A percentile compares a stretch with the other conserved stretches of the same genome.
Conservation (phyloP, 35 echinoderm and acorn worm species). For the Nesometra sesokonis region DNA sequence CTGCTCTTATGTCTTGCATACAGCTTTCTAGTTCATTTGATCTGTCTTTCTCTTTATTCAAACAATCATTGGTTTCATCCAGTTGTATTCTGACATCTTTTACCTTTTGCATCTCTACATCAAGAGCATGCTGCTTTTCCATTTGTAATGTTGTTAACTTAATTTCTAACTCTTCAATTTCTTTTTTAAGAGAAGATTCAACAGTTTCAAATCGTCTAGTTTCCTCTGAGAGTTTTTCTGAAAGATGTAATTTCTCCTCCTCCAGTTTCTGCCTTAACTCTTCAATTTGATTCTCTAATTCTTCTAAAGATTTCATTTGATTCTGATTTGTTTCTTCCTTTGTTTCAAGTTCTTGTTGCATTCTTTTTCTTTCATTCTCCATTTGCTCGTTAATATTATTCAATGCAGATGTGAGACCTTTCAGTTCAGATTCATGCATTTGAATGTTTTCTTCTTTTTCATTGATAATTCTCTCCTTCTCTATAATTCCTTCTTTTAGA, state of each 20-base stretch:
- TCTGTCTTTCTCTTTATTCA: neutral
- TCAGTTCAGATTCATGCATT: neutral
- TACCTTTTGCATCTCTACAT: neutral
- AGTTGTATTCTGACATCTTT: neutral
- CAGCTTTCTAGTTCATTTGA: neutral
- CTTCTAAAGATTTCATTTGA: slow-evolving; percentile 1
- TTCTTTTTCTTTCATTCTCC: slow-evolving; percentile 32
- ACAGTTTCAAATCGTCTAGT: neutral
- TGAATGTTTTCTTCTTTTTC: slow-evolving; percentile 3
- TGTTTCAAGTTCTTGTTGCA: slow-evolving; percentile 30
- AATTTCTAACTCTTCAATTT: no score
- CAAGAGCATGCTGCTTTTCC: neutral
- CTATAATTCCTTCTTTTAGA: slow-evolving; percentile 3
- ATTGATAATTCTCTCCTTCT: slow-evolving; percentile 28
- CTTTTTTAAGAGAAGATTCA: no score
- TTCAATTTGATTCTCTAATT: slow-evolving; percentile 11
- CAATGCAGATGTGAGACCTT: neutral
- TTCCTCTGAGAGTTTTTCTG: neutral
- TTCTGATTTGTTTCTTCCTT: slow-evolving; percentile 8
- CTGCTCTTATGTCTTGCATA: neutral
- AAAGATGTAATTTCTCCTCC: neutral
- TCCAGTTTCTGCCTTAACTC: neutral
- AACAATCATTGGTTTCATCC: neutral
- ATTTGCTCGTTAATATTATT: neutral
- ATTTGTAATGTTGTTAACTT: no score